phyloP scores from a whole-genome alignment of 2,797 vertebrate genomes.

The Tolypeutes matacus region DNA sequence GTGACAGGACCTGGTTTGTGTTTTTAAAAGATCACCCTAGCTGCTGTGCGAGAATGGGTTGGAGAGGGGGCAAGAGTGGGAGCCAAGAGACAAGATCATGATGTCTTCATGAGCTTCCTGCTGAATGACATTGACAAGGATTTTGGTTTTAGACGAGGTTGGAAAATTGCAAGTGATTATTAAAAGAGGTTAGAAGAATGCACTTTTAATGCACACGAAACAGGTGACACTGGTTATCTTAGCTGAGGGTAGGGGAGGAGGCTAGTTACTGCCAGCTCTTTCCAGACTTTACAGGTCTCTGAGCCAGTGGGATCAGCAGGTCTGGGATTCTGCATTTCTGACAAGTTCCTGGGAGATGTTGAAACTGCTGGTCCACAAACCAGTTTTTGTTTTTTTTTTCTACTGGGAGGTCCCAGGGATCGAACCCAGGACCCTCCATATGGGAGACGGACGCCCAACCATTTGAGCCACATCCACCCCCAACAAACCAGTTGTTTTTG shows the following conservation, averaged over 20 bases:
- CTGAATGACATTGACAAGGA: neutral
- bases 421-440: too few species aligned
- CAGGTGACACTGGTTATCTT: neutral
- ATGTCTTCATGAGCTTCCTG: constrained; percentile 56
- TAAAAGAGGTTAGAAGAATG: constrained; percentile 25
- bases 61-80: neutral
- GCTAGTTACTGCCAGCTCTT: neutral
- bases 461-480: too few species aligned
- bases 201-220: neutral
- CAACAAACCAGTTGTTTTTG: neutral
- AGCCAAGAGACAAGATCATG: neutral
- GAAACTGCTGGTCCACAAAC: neutral
- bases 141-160: constrained; percentile 52
- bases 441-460: too few species aligned
- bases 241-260: neutral
- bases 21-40: neutral
- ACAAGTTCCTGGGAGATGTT: neutral
- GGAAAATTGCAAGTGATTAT: constrained; percentile 67
- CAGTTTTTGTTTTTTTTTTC: too few species aligned
- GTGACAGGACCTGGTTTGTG: neutral
- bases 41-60: neutral
- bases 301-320: neutral
- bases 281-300: neutral
- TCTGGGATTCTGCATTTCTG: neutral
- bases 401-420: too few species aligned